A percentile compares a stretch with the other conserved stretches of the same genome.
Conservation (phyloP, 1,140 invertebrate species). For the Uloborus diversus region DNA sequence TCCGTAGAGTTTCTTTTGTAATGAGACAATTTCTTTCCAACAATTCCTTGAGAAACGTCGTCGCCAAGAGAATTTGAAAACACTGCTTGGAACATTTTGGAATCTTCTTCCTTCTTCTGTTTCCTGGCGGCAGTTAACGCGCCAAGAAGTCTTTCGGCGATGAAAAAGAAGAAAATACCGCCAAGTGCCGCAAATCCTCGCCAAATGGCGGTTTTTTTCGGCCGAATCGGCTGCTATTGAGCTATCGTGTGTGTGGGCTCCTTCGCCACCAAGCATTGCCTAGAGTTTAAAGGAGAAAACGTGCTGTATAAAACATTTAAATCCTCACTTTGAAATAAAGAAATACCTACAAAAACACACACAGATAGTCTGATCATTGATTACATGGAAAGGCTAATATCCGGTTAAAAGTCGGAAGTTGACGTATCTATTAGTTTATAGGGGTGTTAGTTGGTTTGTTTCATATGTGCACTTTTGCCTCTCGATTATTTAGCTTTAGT, state of each 20-base stretch:
- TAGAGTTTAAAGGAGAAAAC: too few species aligned
- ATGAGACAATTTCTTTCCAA: constrained; percentile 41
- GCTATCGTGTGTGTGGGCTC: constrained; percentile 19
- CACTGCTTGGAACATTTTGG: too few species aligned
- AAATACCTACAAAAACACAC: not conserved
- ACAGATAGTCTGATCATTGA: not conserved
- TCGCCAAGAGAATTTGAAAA: too few species aligned
- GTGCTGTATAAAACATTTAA: too few species aligned
- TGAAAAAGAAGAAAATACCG: constrained; percentile 66
- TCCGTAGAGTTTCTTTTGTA: constrained; percentile 32
- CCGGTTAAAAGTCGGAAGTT: too few species aligned
- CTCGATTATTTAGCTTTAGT: too few species aligned
- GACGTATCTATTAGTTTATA: too few species aligned
- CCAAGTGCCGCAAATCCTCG: constrained; percentile 64
- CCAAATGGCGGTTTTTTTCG: constrained; percentile 59
- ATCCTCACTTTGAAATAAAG: not conserved
- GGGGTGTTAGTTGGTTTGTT: too few species aligned
- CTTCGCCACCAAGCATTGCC: constrained; percentile 44
- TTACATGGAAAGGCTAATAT: too few species aligned
- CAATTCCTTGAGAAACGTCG: not conserved
- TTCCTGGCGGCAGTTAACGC: constrained; percentile 60
- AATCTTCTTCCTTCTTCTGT: constrained; percentile 24
- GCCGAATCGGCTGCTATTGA: not conserved
- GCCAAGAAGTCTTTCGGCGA: constrained; percentile 63
- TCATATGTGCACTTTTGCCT: too few species aligned